Percentiles rank a stretch among this genome's conserved stretches.
Evolutionary conservation across 1,140 invertebrate genomes (phyloP).

Genomic region (Drosophila pseudoananassae): DNA sequence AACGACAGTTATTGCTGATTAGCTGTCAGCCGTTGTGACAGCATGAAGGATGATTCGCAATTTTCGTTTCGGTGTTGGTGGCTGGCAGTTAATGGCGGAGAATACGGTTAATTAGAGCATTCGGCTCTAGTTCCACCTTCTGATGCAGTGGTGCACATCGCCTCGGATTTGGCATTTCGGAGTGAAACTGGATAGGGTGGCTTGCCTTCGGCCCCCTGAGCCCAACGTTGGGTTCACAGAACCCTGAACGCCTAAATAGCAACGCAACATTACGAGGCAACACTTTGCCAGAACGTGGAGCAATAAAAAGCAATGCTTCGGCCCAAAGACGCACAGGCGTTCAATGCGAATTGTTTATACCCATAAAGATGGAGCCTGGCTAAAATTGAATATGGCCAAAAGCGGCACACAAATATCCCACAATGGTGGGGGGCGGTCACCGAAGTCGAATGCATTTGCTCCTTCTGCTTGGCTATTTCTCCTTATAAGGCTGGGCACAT

Average conservation of each 20-base stretch:
- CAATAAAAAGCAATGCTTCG: slow-evolving; percentile 65
- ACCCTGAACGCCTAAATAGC: slow-evolving; percentile 67
- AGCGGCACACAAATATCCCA: slow-evolving; percentile 49
- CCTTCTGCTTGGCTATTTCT: slow-evolving; percentile 62
- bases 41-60: slow-evolving; percentile 80
- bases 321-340: not conserved
- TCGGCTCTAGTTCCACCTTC: slow-evolving; percentile 48
- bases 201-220: slow-evolving; percentile 19
- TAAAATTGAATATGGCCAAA: slow-evolving; percentile 74
- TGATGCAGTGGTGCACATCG: not conserved
- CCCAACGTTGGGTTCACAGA: slow-evolving; percentile 46
- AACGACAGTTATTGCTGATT: slow-evolving; percentile 83
- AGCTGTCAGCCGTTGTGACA: slow-evolving; percentile 81
- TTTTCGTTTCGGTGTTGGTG: slow-evolving; percentile 62
- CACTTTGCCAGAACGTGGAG: slow-evolving; percentile 31
- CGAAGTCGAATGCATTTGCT: slow-evolving; percentile 36
- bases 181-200: not conserved
- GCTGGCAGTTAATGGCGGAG: slow-evolving; percentile 75
- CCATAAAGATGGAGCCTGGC: not conserved
- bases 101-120: slow-evolving; percentile 81
- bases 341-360: not conserved
- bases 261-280: slow-evolving; percentile 64
- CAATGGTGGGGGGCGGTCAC: not conserved
- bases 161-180: too few species aligned
- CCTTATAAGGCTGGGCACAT: slow-evolving; percentile 79